phyloP scores from a whole-genome alignment of 2,797 vertebrate genomes.

The Gymnothorax reevesii region DNA sequence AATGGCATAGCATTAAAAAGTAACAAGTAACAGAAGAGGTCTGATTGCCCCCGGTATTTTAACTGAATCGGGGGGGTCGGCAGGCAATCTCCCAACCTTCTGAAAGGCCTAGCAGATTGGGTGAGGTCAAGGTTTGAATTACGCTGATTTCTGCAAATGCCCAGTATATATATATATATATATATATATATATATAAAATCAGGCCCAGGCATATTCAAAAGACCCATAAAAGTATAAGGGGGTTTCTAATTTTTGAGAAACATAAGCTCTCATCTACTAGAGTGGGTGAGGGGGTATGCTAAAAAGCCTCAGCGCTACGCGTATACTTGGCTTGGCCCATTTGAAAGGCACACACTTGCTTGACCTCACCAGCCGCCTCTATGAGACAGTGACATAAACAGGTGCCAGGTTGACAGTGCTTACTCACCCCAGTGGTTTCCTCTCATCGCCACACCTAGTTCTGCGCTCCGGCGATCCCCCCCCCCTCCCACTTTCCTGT shows the following conservation, averaged over 20 bases:
- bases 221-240: no score
- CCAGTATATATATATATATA: no score
- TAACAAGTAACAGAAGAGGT: neutral
- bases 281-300: no score
- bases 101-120: neutral
- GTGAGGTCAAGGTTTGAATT: no score
- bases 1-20: neutral
- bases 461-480: slow-evolving; percentile 26
- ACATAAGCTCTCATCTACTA: no score
- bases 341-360: slow-evolving; percentile 50
- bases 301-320: no score
- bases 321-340: neutral
- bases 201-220: no score
- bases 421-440: slow-evolving; percentile 56
- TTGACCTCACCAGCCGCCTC: slow-evolving; percentile 53
- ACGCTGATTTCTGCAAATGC: no score
- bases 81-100: slow-evolving; percentile 19
- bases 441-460: slow-evolving; percentile 25
- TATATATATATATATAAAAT: no score
- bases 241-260: no score
- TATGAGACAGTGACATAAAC: slow-evolving; percentile 60
- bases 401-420: slow-evolving; percentile 62
- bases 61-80: neutral
- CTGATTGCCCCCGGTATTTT: neutral
- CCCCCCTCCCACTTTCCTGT: neutral